Evolutionary conservation across 2,888 invertebrate genomes (phyloP).

Genomic region (Nemurella pictetii): DNA sequence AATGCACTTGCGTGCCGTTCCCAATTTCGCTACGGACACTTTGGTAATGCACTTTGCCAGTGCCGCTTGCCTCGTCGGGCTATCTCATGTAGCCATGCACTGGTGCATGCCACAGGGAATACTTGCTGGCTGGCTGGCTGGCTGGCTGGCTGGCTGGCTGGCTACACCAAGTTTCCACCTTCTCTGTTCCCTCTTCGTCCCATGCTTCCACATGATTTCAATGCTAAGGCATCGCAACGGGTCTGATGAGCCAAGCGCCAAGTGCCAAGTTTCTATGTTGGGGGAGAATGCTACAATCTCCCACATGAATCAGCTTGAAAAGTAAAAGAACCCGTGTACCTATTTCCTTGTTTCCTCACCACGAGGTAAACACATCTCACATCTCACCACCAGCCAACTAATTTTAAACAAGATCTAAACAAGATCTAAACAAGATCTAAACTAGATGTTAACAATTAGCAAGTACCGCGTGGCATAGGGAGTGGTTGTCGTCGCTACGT

Average conservation of each 20-base stretch:
- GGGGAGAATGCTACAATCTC: background rate
- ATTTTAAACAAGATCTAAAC: background rate
- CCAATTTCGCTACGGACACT: background rate
- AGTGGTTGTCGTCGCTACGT: no score
- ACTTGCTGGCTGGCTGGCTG: background rate
- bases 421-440: background rate
- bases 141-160: background rate
- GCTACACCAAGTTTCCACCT: background rate
- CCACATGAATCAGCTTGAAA: background rate
- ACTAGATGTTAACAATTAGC: no score
- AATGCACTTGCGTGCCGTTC: background rate
- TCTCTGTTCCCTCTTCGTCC: background rate
- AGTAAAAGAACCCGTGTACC: background rate
- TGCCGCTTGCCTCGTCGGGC: background rate
- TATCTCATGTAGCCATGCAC: background rate
- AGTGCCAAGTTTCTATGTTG: background rate
- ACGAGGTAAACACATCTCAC: background rate
- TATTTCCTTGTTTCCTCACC: background rate
- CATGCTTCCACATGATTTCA: background rate
- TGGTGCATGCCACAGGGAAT: background rate
- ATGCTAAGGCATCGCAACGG: background rate
- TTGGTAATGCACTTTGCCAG: background rate
- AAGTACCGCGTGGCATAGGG: no score
- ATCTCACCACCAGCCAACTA: background rate
- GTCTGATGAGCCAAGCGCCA: background rate